A percentile compares a stretch with the other conserved stretches of the same genome.
These are phyloP conservation scores for Calliphora vicina DNA, from an alignment of 1,140 invertebrate genomes.

Conservation along the genomic window DNA sequence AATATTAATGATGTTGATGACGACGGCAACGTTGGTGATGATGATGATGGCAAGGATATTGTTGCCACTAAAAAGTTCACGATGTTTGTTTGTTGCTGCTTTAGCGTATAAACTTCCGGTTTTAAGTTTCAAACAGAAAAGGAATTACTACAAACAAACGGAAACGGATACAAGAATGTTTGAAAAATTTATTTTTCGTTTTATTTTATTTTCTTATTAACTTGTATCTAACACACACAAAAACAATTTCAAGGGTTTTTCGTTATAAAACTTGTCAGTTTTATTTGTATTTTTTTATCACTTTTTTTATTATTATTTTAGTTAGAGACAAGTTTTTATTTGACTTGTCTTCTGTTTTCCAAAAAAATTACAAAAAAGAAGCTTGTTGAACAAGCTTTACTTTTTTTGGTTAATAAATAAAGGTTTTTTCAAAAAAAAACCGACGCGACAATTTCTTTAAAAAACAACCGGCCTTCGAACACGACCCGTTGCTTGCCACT, in stretches of 20 bases:
- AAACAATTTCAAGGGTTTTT: neutral
- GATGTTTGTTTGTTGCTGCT: neutral
- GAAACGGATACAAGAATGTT: conserved; percentile 1
- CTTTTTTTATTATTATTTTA: neutral
- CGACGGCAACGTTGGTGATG: neutral
- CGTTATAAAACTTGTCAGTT: neutral
- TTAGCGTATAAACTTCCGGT: conserved; percentile 24
- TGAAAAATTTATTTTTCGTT: neutral
- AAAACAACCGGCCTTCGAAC: neutral
- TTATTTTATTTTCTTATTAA: neutral
- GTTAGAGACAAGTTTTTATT: neutral
- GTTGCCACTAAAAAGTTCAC: no score
- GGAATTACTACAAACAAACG: neutral
- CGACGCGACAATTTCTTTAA: neutral
- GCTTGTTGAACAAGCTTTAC: conserved; percentile 29
- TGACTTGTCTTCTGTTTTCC: neutral
- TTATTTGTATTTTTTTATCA: neutral
- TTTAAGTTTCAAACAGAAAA: conserved; percentile 17
- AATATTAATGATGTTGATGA: neutral
- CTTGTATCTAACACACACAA: neutral
- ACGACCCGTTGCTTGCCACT: conserved; percentile 56
- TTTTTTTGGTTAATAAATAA: neutral
- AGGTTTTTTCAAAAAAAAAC: neutral
- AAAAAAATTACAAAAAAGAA: neutral
- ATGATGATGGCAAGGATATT: neutral